Evolutionary conservation across 2,797 vertebrate genomes (phyloP).

Genomic region (Eurystomus glaucurus): DNA sequence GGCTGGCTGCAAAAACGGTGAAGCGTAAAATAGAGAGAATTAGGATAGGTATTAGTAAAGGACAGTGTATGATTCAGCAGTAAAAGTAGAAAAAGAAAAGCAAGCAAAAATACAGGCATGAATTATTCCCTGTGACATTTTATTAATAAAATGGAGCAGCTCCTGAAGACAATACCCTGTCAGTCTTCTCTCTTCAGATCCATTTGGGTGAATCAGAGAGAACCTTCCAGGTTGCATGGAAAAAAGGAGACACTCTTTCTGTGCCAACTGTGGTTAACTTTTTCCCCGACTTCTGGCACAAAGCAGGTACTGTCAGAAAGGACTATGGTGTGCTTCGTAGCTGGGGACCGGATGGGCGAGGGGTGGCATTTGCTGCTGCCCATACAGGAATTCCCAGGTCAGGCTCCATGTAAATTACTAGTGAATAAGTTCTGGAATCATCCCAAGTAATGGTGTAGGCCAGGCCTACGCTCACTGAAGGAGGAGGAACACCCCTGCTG

Average conservation of each 20-base stretch:
- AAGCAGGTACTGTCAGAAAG: not conserved
- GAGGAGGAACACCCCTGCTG: not conserved
- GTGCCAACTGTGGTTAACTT: not conserved
- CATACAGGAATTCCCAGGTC: not conserved
- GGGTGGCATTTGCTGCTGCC: not conserved
- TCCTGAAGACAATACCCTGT: not conserved
- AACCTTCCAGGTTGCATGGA: not conserved
- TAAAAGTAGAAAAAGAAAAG: not conserved
- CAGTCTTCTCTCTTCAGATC: not conserved
- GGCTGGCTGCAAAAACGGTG: not conserved
- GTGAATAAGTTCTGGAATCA: not conserved
- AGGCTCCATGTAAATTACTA: not conserved
- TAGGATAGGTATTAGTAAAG: not conserved
- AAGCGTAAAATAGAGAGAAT: not conserved
- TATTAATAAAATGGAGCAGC: not conserved
- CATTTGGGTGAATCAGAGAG: not conserved
- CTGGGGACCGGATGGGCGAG: not conserved
- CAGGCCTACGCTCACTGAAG: not conserved
- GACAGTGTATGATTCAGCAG: not conserved
- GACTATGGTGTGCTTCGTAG: not conserved
- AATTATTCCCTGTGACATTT: not conserved
- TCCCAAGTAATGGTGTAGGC: not conserved
- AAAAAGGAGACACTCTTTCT: not conserved
- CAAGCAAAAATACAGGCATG: not conserved
- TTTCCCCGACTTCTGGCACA: not conserved